Evolutionary conservation across 2,888 invertebrate genomes (phyloP), one percentile per base, ranked within the genome.

Genomic region (Pasiphila rectangulata): DNA sequence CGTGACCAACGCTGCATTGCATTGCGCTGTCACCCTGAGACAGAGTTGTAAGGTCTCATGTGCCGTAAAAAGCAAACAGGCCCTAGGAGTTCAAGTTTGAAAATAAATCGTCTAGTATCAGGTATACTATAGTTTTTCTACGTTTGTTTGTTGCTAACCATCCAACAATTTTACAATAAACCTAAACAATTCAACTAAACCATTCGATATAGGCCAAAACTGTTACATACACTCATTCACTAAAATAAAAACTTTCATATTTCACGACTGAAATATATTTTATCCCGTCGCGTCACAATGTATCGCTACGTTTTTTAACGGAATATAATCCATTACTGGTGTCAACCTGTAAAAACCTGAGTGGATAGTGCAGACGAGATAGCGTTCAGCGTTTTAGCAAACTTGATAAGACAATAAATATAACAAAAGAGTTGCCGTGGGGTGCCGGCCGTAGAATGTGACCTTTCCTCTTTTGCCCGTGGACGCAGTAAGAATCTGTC

Each of bases 271-370:
- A 17, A 38, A 40, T 41, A 46, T 41, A 32, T 42, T 38, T 19
- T 9, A 24, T n/a, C 39, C 16, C 35, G 19, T 29, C 39, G 16
- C 35, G 17, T 7, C 39, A 39, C 48, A 43, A 43, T 48, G 42
- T 38, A 38, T 15, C 38, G 39, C 29, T 37, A 32, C 20, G 29
- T 39, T 48, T 34, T 47, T 13, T 6, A 13, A 27, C 27, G 4
- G 17, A 46, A 48, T 44, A 44, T 40, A 48, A 43, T 43, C 42
- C 38, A 48, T 48, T 48, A 39, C 24, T 10, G 24, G 13, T 27
- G 13, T 27, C 13, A 13, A 27, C 13, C 19, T 40, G 21, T 21
- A 43, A 48, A 46, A 43, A 35, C 27, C 9, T 27, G 2, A 12
- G 6, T 10, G n/a, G 7, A 7, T 3, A 13, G 13, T 13, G 7